Conservation (phyloP, 1,140 invertebrate genomes). For the Eubasilissa regina region DNA sequence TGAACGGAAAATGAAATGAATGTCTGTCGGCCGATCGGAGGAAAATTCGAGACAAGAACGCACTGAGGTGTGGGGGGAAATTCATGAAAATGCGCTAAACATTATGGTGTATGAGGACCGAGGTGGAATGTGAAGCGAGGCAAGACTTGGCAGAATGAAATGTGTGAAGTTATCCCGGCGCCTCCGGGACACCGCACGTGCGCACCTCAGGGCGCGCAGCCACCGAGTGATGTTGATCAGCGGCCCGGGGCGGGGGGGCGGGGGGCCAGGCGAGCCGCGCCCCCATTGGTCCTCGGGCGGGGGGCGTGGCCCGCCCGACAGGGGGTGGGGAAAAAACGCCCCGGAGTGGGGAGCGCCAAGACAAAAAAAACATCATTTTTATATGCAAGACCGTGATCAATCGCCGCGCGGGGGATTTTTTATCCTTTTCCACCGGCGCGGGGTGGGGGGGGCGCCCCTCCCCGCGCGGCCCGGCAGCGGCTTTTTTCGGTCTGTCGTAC, state of each 20-base stretch:
- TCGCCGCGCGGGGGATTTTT: slow-evolving; percentile 50
- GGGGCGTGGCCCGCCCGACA: slow-evolving; percentile 16
- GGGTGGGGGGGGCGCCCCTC: slow-evolving; percentile 24
- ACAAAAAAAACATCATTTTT: slow-evolving; percentile 56
- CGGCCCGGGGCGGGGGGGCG: slow-evolving; percentile 30
- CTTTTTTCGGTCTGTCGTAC: slow-evolving; percentile 54
- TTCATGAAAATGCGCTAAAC: too few species aligned
- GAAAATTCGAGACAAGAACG: too few species aligned
- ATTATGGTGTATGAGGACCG: too few species aligned
- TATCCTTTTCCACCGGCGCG: slow-evolving; percentile 40
- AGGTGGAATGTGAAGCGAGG: too few species aligned
- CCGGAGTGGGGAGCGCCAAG: slow-evolving; percentile 38
- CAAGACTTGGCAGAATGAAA: too few species aligned
- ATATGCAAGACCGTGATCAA: slow-evolving; percentile 57
- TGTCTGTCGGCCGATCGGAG: too few species aligned
- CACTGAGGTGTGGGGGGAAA: too few species aligned
- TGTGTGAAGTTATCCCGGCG: too few species aligned
- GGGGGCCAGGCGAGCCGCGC: slow-evolving; percentile 7
- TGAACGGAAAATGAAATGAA: too few species aligned
- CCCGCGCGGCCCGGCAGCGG: slow-evolving; percentile 15
- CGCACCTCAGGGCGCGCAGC: slow-evolving; percentile 47
- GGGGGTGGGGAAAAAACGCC: slow-evolving; percentile 44
- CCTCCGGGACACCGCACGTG: slow-evolving; percentile 22
- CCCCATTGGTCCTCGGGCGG: slow-evolving; percentile 9
- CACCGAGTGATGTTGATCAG: slow-evolving; percentile 44